Conservation (phyloP, 2,888 invertebrate genomes). For the Eilema caniola region DNA sequence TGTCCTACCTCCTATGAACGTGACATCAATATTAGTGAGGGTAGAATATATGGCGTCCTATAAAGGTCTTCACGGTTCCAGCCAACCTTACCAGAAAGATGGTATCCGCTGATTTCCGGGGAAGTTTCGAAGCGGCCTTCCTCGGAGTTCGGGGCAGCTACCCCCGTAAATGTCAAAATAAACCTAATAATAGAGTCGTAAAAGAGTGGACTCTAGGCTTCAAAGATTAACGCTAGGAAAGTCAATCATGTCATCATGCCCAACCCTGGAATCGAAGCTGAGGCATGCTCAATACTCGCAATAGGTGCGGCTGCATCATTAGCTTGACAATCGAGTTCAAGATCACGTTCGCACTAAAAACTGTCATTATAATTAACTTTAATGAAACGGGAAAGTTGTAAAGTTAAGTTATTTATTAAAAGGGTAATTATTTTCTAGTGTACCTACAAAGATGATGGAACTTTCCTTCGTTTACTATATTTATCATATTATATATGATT, state of each 20-base stretch:
- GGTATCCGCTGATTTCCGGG: too few species aligned
- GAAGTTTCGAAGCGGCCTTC: too few species aligned
- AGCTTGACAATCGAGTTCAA: background rate
- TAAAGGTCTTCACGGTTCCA: too few species aligned
- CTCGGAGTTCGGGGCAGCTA: too few species aligned
- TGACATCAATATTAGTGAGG: too few species aligned
- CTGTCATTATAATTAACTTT: background rate
- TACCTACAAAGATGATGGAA: background rate
- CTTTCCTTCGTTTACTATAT: background rate
- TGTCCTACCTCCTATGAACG: too few species aligned
- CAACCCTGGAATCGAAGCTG: background rate
- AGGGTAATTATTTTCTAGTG: background rate
- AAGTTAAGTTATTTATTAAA: too few species aligned
- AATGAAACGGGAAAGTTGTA: background rate
- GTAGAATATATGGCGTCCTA: too few species aligned
- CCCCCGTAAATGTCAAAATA: too few species aligned
- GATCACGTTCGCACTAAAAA: background rate
- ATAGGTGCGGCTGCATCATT: background rate
- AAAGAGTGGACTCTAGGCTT: background rate
- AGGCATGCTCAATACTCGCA: background rate
- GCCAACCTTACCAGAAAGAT: too few species aligned
- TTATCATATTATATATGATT: background rate
- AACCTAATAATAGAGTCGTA: too few species aligned
- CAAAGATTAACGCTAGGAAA: background rate
- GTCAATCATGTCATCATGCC: background rate